These are phyloP conservation scores for Prietella phreatophila DNA, from an alignment of 2,113 vertebrate species.

Conservation along the genomic window DNA sequence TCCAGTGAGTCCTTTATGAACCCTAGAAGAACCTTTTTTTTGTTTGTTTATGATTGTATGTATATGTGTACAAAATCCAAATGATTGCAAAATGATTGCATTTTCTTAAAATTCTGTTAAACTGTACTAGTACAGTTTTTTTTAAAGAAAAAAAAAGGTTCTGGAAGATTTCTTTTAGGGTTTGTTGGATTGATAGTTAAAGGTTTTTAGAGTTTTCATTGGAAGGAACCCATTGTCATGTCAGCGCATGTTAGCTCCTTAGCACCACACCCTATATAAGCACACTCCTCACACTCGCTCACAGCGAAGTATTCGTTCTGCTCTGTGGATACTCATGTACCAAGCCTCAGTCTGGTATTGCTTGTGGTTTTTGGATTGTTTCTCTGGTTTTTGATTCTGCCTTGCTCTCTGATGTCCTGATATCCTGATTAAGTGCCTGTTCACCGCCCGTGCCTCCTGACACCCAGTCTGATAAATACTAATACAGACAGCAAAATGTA, in stretches of 20 bases:
- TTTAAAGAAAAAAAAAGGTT: background rate
- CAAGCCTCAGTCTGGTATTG: background rate
- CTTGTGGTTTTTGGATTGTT: background rate
- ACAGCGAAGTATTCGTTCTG: background rate
- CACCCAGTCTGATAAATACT: background rate
- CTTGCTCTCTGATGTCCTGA: background rate
- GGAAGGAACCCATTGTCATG: too few relatives aligned
- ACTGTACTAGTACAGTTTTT: too few relatives aligned
- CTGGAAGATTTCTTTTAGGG: too few relatives aligned
- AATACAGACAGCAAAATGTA: background rate
- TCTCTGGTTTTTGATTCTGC: background rate
- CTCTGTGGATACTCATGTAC: background rate
- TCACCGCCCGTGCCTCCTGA: background rate
- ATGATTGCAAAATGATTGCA: too few relatives aligned
- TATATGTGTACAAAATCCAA: background rate
- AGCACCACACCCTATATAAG: background rate
- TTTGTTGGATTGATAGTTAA: too few relatives aligned
- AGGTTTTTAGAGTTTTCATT: too few relatives aligned
- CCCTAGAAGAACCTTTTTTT: too few relatives aligned
- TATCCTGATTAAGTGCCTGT: background rate
- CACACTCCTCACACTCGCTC: background rate
- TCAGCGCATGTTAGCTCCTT: too few relatives aligned
- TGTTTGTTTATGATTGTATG: background rate
- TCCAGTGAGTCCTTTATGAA: background rate
- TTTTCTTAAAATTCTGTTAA: too few relatives aligned